Evolutionary conservation across 1,140 invertebrate species (phyloP).

Genomic region (Aphaenogaster rudis): DNA sequence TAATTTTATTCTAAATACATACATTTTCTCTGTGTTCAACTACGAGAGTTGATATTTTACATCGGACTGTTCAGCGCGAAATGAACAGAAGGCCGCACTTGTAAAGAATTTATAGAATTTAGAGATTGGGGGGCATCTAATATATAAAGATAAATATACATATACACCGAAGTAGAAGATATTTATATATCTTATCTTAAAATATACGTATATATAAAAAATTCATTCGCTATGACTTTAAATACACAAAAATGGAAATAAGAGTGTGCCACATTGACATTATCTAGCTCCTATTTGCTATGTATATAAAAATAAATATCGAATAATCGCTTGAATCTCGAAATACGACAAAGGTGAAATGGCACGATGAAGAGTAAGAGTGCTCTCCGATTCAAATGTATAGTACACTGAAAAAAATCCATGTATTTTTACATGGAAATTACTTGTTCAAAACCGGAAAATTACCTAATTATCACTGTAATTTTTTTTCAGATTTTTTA

Average conservation of each 20-base stretch:
- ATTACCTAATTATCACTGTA: too few species aligned
- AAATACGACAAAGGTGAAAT: slow-evolving; percentile 49
- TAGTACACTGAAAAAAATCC: too few species aligned
- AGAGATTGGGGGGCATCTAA: not conserved
- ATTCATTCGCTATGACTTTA: not conserved
- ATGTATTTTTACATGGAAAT: too few species aligned
- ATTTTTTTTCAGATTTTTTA: too few species aligned
- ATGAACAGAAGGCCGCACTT: slow-evolving; percentile 8
- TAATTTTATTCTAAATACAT: slow-evolving; percentile 25
- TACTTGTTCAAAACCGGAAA: too few species aligned
- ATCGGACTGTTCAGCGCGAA: not conserved
- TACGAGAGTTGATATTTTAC: slow-evolving; percentile 8
- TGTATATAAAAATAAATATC: slow-evolving; percentile 71
- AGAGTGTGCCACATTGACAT: not conserved
- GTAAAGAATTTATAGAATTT: not conserved
- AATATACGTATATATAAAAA: slow-evolving; percentile 9
- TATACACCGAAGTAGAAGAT: slow-evolving; percentile 16
- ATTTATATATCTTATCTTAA: slow-evolving; percentile 9
- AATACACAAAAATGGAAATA: slow-evolving; percentile 35
- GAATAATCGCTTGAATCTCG: slow-evolving; percentile 51
- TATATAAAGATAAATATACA: slow-evolving; percentile 22
- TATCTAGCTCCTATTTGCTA: slow-evolving; percentile 36
- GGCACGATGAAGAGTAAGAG: not conserved
- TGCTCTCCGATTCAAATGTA: not conserved
- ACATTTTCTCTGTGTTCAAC: slow-evolving; percentile 1